Percentiles rank a stretch among this genome's conserved stretches.
phyloP scores from a whole-genome alignment of 2,888 invertebrate genomes.

The Lasioglossum zephyrum region DNA sequence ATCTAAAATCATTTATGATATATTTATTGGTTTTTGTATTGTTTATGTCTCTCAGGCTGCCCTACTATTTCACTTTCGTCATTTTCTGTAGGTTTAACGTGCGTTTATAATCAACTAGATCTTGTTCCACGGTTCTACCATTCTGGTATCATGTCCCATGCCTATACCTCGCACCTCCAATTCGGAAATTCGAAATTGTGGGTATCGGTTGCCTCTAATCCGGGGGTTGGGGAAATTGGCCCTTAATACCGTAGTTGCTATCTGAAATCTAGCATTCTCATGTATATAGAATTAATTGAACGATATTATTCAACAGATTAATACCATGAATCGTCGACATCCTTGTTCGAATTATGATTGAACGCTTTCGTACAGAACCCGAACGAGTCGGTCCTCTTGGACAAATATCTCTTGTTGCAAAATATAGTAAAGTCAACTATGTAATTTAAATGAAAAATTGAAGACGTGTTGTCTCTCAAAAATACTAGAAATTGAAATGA shows the following conservation, averaged over 20 bases:
- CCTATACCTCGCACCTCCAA: background rate
- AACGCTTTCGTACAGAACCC: background rate
- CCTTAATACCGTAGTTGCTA: conserved; percentile 9
- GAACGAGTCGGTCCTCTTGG: background rate
- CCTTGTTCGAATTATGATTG: background rate
- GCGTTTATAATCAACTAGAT: background rate
- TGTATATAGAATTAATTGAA: conserved; percentile 4
- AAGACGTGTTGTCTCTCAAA: background rate
- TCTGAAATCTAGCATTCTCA: conserved; percentile 6
- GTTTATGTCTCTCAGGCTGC: background rate
- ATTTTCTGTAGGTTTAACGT: background rate
- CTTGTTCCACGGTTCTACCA: conserved; percentile 1
- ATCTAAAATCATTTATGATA: background rate
- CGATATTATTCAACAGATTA: conserved; percentile 16
- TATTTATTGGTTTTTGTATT: background rate
- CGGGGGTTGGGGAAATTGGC: conserved; percentile 6
- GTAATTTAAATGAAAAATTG: too few species aligned
- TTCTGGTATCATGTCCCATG: background rate
- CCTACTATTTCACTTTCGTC: background rate
- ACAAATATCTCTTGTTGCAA: background rate
- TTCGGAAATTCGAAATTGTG: conserved; percentile 21
- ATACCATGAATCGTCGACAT: background rate
- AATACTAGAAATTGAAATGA: background rate
- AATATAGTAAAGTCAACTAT: background rate
- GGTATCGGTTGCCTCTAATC: conserved; percentile 18